phyloP scores from a whole-genome alignment of 2,797 vertebrate species.

The Paratrypauchen microcephalus region DNA sequence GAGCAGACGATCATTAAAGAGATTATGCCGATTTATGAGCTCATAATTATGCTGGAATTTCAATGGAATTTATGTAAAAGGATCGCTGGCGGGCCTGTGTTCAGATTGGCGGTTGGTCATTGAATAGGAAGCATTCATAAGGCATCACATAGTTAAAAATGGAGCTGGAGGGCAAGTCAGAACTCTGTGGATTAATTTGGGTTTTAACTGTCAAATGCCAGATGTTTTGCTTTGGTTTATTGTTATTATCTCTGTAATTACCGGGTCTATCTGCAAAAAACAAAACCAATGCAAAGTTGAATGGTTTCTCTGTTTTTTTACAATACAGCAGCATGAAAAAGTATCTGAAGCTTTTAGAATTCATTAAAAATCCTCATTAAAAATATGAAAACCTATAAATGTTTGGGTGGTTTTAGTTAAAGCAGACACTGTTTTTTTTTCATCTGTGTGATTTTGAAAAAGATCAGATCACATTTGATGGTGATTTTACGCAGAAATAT shows the following conservation, averaged over 20 bases:
- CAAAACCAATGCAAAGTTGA: neutral
- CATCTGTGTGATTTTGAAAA: too few species aligned
- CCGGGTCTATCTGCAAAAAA: neutral
- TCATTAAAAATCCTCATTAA: too few species aligned
- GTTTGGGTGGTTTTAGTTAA: too few species aligned
- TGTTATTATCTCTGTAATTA: neutral
- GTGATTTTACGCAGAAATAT: too few species aligned
- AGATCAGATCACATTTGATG: too few species aligned
- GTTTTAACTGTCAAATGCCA: conserved; percentile 1
- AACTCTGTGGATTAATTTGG: neutral
- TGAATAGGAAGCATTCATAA: neutral
- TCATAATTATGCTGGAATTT: conserved; percentile 2
- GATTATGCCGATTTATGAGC: neutral
- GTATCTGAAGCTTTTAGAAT: too few species aligned
- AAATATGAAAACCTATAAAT: too few species aligned
- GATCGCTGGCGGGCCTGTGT: neutral
- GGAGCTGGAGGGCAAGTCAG: neutral
- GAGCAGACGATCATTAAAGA: conserved; percentile 13
- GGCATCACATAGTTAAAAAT: neutral
- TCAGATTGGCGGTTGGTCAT: neutral
- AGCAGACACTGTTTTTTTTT: too few species aligned
- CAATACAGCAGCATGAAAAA: too few species aligned
- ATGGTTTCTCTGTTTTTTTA: too few species aligned
- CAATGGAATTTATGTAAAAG: neutral
- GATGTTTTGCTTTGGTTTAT: neutral